Conservation (phyloP, 2,113 vertebrate genomes). For the Hippocampus mohnikei region DNA sequence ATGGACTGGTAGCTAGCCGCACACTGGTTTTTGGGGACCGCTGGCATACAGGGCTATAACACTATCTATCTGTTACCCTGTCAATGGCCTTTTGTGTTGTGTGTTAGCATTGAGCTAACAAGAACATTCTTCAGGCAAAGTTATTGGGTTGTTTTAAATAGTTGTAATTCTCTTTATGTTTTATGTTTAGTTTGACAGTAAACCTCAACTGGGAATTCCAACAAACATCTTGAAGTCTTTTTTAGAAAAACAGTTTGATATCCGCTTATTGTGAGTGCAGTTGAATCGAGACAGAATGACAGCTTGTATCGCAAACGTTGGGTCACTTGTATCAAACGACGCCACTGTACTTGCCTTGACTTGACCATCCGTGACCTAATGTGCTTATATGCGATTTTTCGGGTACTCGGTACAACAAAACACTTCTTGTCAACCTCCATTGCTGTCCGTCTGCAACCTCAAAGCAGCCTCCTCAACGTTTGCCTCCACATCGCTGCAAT, state of each 20-base stretch:
- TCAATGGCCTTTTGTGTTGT: neutral
- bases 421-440: neutral
- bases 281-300: neutral
- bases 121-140: neutral
- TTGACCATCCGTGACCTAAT: neutral
- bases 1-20: too few species aligned
- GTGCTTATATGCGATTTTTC: neutral
- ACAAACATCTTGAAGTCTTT: too few species aligned
- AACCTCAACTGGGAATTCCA: too few species aligned
- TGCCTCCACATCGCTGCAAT: slow-evolving; percentile 24
- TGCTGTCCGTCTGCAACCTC: slow-evolving; percentile 16
- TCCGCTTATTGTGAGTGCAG: too few species aligned
- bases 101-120: too few species aligned
- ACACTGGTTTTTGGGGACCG: too few species aligned
- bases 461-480: slow-evolving; percentile 24
- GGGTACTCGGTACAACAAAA: neutral
- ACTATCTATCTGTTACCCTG: neutral
- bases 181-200: too few species aligned
- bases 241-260: too few species aligned
- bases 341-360: neutral
- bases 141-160: neutral
- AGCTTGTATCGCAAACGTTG: neutral
- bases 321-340: neutral
- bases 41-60: too few species aligned
- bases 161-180: too few species aligned